Base-by-base conservation (phyloP, 2,888 invertebrate genomes). In the Tetropium fuscum region DNA sequence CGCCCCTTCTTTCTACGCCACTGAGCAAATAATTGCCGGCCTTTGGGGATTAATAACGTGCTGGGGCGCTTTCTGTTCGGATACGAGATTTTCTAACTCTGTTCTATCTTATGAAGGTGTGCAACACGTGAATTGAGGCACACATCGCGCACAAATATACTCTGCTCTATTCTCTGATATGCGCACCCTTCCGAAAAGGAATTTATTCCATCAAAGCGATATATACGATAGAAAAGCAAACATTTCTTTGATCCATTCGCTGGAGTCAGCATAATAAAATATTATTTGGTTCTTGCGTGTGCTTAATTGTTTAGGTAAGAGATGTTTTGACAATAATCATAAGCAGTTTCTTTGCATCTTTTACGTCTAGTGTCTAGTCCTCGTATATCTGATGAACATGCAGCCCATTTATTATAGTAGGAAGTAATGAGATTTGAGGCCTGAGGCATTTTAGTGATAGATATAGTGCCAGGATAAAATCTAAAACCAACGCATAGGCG, bases 21-120 rank as follows among this genome's bases (percentile, higher is more conserved):
- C 75, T 77, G 78, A 78, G 78, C 78, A 74, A 74, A 79, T 78
- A 78, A 79, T 79, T 74, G 78, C 72, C 70, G 65, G 68, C 77
- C 77, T 77, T 78, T 77, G 70, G 74, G 72, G 75, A 77, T 76
- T 77, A 78, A 74, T 77, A 77, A 75, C 74, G 76, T 77, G 71
- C 72, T 70, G 68, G 61, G 63, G 69, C 70, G 73, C 71, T 74
- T 73, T 70, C 64, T 67, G 66, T 67, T 67, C 57, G 53, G 38
- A 47, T 49, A 45, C 51, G 51, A 49, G 60, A 65, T 61, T 61
- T 58, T 49, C 53, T 18, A 32, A 41, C 44, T 53, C 25, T 44
- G 38, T 43, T 40, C 51, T 34, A 55, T 47, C 48, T 49, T 53
- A 49, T 48, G 47, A 38, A 41, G 55, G 19, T 27, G 43, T 43